Conservation (phyloP, 2,113 vertebrate species). For the Rutilus rutilus region DNA sequence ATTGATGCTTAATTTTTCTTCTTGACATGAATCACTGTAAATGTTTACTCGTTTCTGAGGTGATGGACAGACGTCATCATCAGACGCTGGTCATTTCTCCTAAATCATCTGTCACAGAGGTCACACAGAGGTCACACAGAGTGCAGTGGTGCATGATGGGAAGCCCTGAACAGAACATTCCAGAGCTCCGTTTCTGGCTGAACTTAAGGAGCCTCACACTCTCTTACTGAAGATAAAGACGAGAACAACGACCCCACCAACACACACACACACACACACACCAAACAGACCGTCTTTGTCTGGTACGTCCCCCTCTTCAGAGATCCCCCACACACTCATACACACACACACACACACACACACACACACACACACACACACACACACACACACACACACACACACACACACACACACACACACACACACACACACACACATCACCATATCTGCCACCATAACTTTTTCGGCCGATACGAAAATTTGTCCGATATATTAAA, state of each 20-base stretch:
- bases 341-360: slow-evolving; percentile 30
- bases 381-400: too few species aligned
- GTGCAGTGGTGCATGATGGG: slow-evolving; percentile 56
- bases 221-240: slow-evolving; percentile 83
- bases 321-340: not conserved
- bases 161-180: slow-evolving; percentile 32
- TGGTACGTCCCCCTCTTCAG: slow-evolving; percentile 65
- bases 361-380: slow-evolving; percentile 57
- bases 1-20: too few species aligned
- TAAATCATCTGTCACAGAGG: slow-evolving; percentile 67
- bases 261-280: slow-evolving; percentile 53
- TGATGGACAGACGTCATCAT: not conserved
- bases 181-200: slow-evolving; percentile 77
- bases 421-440: slow-evolving; percentile 54
- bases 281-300: slow-evolving; percentile 95
- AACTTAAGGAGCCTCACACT: slow-evolving; percentile 16
- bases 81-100: slow-evolving; percentile 41
- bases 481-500: too few species aligned
- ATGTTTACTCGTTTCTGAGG: not conserved
- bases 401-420: not conserved
- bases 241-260: not conserved
- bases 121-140: slow-evolving; percentile 65
- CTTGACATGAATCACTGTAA: not conserved
- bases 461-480: too few species aligned
- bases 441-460: not conserved